These are phyloP conservation scores for Protonibea diacanthus DNA, from an alignment of 2,797 vertebrate species.

Conservation along the genomic window DNA sequence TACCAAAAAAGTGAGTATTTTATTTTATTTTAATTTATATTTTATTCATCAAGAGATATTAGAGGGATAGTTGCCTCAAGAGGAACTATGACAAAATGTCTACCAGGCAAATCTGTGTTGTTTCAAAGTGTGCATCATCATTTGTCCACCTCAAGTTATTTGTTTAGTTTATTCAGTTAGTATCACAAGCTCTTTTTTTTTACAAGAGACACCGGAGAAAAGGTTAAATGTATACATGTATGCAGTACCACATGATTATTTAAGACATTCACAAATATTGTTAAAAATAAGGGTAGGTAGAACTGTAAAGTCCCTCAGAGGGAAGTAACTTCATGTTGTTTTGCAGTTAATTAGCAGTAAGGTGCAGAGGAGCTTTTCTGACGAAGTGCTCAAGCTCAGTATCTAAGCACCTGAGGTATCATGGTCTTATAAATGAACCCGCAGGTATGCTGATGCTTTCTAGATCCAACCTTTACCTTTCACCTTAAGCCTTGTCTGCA, in stretches of 20 bases:
- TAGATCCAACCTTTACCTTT: neutral
- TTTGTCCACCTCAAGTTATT: neutral
- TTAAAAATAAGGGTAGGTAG: neutral
- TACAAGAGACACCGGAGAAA: neutral
- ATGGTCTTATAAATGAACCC: neutral
- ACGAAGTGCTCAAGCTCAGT: neutral
- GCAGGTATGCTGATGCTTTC: neutral
- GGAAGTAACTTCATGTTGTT: neutral
- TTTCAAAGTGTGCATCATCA: neutral
- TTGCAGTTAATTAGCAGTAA: neutral
- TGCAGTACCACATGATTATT: too few species aligned
- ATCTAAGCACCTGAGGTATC: neutral
- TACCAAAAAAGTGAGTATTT: neutral
- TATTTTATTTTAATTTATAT: too few species aligned
- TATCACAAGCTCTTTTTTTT: too few species aligned
- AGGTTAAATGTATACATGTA: neutral
- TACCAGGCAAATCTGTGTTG: neutral
- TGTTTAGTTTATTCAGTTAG: neutral
- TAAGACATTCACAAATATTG: neutral
- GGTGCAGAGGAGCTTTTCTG: neutral
- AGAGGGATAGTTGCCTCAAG: neutral
- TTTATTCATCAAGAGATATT: neutral
- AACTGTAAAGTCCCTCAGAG: neutral
- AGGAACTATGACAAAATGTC: neutral
- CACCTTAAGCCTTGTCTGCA: neutral